Conservation (phyloP, 92 coral and sea anemone genomes). For the Parazoanthus darwini region DNA sequence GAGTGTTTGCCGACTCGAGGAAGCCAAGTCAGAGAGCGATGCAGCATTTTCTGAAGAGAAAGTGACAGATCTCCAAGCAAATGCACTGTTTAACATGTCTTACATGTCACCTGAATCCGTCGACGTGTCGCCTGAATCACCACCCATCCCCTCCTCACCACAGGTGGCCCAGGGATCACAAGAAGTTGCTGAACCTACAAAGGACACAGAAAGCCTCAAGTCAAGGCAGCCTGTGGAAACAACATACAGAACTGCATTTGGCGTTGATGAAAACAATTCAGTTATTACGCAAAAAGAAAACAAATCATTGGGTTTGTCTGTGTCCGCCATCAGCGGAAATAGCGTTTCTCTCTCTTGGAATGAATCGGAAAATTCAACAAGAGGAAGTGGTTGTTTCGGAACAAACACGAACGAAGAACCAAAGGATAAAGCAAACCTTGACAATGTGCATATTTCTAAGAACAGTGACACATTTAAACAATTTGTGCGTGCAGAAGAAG, state of each 20-base stretch:
- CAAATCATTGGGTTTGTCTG: not conserved
- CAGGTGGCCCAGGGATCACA: not conserved
- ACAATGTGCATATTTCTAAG: not conserved
- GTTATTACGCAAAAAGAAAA: not conserved
- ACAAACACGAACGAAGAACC: not conserved
- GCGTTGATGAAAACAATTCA: not conserved
- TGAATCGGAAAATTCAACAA: not conserved
- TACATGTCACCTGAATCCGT: slow-evolving; percentile 61
- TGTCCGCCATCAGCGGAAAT: not conserved
- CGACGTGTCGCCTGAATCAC: slow-evolving; percentile 50
- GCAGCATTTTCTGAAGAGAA: not conserved
- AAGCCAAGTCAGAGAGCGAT: not conserved
- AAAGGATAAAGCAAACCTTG: not conserved
- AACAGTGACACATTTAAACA: not conserved
- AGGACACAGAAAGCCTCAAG: not conserved
- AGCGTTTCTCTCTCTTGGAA: not conserved
- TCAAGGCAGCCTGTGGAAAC: not conserved
- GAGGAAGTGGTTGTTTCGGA: not conserved
- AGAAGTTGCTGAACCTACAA: not conserved
- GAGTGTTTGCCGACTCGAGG: not conserved
- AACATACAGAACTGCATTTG: not conserved
- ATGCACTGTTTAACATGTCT: slow-evolving; percentile 83
- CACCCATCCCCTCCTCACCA: slow-evolving; percentile 75
- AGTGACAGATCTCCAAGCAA: slow-evolving; percentile 52
- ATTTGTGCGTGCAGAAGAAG: not conserved